Evolutionary conservation across 2,113 vertebrate genomes (phyloP).

Genomic region (Alexandromys fortis): DNA sequence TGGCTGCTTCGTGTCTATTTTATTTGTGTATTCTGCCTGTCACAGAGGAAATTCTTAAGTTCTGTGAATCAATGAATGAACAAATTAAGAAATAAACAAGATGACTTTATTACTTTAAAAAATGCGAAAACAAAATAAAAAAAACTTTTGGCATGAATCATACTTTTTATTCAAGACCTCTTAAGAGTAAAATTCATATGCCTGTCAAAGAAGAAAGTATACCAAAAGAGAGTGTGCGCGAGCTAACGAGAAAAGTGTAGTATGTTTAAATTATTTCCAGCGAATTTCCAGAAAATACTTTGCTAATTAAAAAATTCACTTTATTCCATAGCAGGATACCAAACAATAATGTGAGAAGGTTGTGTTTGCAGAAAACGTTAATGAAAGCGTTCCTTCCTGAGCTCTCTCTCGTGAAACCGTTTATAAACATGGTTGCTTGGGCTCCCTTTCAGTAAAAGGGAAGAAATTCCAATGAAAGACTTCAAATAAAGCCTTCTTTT

Average conservation of each 20-base stretch:
- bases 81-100: slow-evolving; percentile 33
- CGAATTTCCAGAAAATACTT: slow-evolving; percentile 57
- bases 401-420: slow-evolving; percentile 41
- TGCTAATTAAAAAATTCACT: background rate
- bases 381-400: slow-evolving; percentile 37
- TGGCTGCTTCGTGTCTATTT: background rate
- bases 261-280: slow-evolving; percentile 49
- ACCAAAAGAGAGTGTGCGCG: background rate
- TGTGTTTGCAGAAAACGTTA: slow-evolving; percentile 45
- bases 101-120: background rate
- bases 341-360: slow-evolving; percentile 44
- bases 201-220: slow-evolving; percentile 45
- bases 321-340: slow-evolving; percentile 3
- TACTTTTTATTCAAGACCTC: slow-evolving; percentile 7
- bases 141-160: background rate
- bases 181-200: slow-evolving; percentile 30
- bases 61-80: slow-evolving; percentile 8
- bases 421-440: slow-evolving; percentile 59
- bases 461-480: slow-evolving; percentile 38
- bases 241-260: background rate
- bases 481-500: slow-evolving; percentile 51
- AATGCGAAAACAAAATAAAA: background rate
- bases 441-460: slow-evolving; percentile 61
- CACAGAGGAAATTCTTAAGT: background rate
- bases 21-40: background rate